Evolutionary conservation across 2,797 vertebrate genomes (phyloP).

Genomic region (Micromesistius poutassou): DNA sequence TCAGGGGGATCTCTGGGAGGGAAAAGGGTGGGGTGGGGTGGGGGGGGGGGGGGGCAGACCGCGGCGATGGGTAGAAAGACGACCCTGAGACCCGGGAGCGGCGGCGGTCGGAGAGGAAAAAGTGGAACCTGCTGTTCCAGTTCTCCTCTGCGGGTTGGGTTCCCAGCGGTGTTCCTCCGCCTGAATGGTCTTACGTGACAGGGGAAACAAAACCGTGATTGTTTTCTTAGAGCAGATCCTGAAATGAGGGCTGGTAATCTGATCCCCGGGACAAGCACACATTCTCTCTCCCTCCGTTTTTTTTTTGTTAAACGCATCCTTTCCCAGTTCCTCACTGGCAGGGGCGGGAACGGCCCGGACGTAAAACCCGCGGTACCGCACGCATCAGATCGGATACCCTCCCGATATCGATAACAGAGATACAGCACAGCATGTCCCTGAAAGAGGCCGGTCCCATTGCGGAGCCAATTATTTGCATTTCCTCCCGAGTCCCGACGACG

Average conservation of each 20-base stretch:
- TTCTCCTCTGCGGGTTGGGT: constrained; percentile 62
- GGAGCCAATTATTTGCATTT: neutral
- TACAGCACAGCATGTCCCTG: neutral
- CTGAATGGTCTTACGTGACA: constrained; percentile 65
- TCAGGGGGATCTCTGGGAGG: no score
- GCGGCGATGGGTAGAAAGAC: neutral
- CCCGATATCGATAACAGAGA: neutral
- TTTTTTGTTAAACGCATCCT: constrained; percentile 46
- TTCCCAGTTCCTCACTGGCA: constrained; percentile 40
- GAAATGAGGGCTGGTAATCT: constrained; percentile 67
- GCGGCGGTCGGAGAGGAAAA: constrained; percentile 31
- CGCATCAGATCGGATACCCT: neutral
- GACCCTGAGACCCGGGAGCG: constrained; percentile 7
- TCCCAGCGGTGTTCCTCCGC: constrained; percentile 61
- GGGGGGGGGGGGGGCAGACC: neutral
- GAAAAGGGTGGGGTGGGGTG: no score
- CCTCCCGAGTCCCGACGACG: neutral
- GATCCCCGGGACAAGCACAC: constrained; percentile 57
- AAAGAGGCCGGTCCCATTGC: neutral
- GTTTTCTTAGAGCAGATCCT: constrained; percentile 64
- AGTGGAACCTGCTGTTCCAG: constrained; percentile 71
- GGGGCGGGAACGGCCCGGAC: neutral
- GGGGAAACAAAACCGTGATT: constrained; percentile 73
- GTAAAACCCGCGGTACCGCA: neutral
- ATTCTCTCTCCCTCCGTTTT: constrained; percentile 21